Conservation (phyloP, 2,888 invertebrate genomes). For the Erebia ligea region DNA sequence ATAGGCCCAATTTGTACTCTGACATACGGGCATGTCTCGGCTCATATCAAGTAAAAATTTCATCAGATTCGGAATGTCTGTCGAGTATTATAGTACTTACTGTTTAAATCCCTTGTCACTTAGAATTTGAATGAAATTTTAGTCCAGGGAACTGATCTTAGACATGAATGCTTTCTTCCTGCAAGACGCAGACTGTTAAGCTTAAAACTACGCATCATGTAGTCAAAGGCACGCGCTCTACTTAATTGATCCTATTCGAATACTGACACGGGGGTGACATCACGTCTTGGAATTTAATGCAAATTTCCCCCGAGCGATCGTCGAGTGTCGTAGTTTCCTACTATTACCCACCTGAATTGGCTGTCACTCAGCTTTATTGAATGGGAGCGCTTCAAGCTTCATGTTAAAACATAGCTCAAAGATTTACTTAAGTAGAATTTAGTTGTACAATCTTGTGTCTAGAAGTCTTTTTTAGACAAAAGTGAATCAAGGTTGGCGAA, state of each 20-base stretch:
- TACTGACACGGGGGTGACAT: constrained; percentile 59
- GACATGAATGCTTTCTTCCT: too few species aligned
- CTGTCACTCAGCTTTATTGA: constrained; percentile 60
- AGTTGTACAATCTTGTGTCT: background rate
- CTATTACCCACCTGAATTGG: constrained; percentile 65
- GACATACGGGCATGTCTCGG: background rate
- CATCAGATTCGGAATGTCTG: background rate
- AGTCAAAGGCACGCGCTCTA: constrained; percentile 47
- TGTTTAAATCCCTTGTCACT: constrained; percentile 7
- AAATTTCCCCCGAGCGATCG: constrained; percentile 59
- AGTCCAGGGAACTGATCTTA: too few species aligned
- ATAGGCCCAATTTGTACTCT: background rate
- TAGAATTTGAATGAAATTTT: background rate
- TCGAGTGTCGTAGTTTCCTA: constrained; percentile 57
- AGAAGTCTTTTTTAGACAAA: too few species aligned
- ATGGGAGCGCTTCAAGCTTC: constrained; percentile 24
- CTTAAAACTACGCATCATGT: too few species aligned
- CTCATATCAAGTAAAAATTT: background rate
- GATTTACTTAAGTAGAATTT: background rate
- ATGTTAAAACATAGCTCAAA: background rate
- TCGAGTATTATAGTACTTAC: background rate
- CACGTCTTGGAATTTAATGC: constrained; percentile 45
- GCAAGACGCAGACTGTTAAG: too few species aligned
- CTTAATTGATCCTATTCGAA: constrained; percentile 68
- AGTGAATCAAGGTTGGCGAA: too few species aligned